Evolutionary conservation across 1,140 invertebrate genomes (phyloP), one percentile per base, ranked within the genome.

Genomic region (Conopomorpha cramerella): DNA sequence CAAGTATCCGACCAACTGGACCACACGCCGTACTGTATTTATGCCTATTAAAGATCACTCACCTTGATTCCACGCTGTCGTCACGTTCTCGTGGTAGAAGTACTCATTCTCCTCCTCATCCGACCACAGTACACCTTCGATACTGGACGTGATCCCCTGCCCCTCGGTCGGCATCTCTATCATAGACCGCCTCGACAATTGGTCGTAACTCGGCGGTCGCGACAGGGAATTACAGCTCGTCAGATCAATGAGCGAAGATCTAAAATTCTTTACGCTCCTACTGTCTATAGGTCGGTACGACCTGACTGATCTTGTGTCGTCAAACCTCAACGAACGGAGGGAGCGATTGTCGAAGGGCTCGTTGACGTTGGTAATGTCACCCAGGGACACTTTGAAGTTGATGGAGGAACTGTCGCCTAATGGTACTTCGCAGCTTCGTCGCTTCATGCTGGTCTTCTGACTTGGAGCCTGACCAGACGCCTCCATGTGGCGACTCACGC

Each of bases 91-190:
- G 16, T 77, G 68, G 28, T 74, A 76, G 47, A 79, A 71, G 39
- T 79, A 79, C 32, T 77, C 73, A 30, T 58, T 79, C 26, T 79
- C 76, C 35, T 79, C 76, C 46, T 79, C 76, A 58, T 79, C 76
- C 8, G 76, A 79, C 76, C 76, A 79, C 36, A 79, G 54, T 11
- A 79, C 73, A 0, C 73, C 76, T 46, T 77, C 76, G 28, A 79
- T 79, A 41, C 73, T 77, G 6, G 73, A 77, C n/a, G 67, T 77
- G 19, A 74, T 62, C n/a, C n/a, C n/a, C 15, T 57, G 59, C n/a
- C 39, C 49, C 3, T 72, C 64, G 2, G 30, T 32, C 0, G 54
- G 41, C 8, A 58, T 65, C 14, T 74, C 70, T 0, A 63, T 47
- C 7, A 70, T 35, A 6, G 70, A 74, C 16, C 70, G 49, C 10